A percentile compares a stretch with the other conserved stretches of the same genome.
These are phyloP conservation scores for Epiblema foenella DNA, from an alignment of 2,888 invertebrate species.

Conservation along the genomic window DNA sequence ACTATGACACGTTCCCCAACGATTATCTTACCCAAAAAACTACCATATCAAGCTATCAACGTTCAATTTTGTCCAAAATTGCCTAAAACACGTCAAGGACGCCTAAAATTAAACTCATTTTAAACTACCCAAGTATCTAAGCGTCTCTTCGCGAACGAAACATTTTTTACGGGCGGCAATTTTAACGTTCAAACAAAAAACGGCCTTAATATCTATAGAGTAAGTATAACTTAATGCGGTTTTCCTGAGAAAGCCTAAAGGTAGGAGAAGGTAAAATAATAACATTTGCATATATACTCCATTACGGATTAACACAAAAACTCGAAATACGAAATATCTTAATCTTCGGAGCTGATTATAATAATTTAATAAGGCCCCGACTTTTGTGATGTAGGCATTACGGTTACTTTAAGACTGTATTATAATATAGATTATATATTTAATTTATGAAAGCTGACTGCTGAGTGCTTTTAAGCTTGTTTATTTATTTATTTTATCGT, in stretches of 20 bases:
- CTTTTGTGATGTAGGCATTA: neutral
- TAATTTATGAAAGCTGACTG: no score
- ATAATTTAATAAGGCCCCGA: slow-evolving; percentile 27
- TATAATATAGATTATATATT: no score
- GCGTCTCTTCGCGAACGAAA: slow-evolving; percentile 19
- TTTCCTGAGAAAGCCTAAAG: neutral
- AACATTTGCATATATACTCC: slow-evolving; percentile 34
- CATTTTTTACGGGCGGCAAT: slow-evolving; percentile 5
- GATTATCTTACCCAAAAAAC: no score
- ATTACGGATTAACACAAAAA: slow-evolving; percentile 39
- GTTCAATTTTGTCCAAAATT: neutral
- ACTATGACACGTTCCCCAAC: no score
- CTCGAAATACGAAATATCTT: slow-evolving; percentile 37
- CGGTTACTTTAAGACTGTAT: neutral
- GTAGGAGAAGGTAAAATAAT: slow-evolving; percentile 27
- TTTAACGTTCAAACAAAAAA: neutral
- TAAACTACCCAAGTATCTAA: slow-evolving; percentile 16
- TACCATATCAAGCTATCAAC: no score
- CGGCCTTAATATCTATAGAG: neutral
- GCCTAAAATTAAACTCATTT: slow-evolving; percentile 23
- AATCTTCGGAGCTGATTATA: slow-evolving; percentile 35
- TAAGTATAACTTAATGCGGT: neutral
- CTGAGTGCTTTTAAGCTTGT: neutral
- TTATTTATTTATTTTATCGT: no score
- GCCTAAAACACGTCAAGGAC: neutral